These are phyloP conservation scores for Sycophila sp. DNA, from an alignment of 1,140 invertebrate genomes.

Conservation along the genomic window DNA sequence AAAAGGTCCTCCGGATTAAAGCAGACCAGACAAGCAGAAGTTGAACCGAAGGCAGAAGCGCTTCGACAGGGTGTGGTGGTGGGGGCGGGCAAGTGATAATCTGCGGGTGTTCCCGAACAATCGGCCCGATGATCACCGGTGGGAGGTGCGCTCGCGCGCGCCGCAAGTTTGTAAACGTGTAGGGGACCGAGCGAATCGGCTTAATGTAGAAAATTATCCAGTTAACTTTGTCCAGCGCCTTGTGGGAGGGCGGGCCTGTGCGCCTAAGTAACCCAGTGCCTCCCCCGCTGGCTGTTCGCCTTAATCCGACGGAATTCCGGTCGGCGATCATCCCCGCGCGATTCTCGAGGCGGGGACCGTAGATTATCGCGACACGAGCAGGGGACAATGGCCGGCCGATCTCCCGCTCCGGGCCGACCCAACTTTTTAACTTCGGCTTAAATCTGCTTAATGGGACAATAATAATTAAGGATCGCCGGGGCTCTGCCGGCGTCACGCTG, in stretches of 20 bases:
- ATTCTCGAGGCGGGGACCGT: too few species aligned
- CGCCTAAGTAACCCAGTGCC: background rate
- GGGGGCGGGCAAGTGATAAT: constrained; percentile 58
- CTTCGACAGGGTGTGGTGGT: constrained; percentile 27
- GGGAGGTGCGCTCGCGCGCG: constrained; percentile 22
- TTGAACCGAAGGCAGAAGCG: background rate
- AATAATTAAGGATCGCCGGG: background rate
- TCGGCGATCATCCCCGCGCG: too few species aligned
- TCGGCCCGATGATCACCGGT: constrained; percentile 40
- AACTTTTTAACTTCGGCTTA: constrained; percentile 9
- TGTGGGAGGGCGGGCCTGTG: constrained; percentile 15
- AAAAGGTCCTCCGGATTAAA: too few species aligned
- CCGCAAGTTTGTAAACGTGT: constrained; percentile 58
- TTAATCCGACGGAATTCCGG: too few species aligned
- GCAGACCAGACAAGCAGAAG: too few species aligned
- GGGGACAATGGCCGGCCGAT: background rate
- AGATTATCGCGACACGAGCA: background rate
- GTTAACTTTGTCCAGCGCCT: constrained; percentile 54
- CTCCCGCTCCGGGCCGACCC: too few species aligned
- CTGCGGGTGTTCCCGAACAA: constrained; percentile 58
- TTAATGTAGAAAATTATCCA: constrained; percentile 52
- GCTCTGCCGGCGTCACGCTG: background rate
- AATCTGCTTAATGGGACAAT: constrained; percentile 14
- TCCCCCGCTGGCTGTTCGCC: background rate
- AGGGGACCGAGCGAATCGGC: constrained; percentile 45